Base-by-base conservation (phyloP, 2,113 vertebrate species). In the Dasyurus viverrinus region DNA sequence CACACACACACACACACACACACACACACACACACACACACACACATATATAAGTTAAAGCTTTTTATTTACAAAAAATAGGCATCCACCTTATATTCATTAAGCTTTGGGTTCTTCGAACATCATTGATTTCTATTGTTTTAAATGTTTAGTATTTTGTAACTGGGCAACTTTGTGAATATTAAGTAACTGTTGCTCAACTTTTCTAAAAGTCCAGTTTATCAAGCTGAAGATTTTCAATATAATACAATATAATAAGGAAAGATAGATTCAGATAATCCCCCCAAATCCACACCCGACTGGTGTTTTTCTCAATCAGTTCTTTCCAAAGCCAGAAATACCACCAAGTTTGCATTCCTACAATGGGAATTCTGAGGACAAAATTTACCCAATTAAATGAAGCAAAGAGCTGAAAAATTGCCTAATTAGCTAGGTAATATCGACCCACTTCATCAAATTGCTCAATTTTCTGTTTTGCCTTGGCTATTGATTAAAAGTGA, bases 161-260 rank as follows among this genome's bases (percentile, higher is more conserved):
- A 96, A 54, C 89, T 91, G 94, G 95, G 90, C 5, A 27, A 93
- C 23, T 2, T 0, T 36, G 4, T 42, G 5, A 92, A 60, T 92
- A 94, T 94, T 93, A 53, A 95, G 92, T 47, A 89, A 30, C 48
- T 52, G 54, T 50, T 94, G 50, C 92, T 54, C 89, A 90, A 60
- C 0, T 10, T 24, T 47, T 10, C 22, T 26, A 30, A 93, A 94
- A 84, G 25, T 26, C 52, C 42, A 26, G 11, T 14, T 57, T 92
- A 60, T 52, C 68, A 47, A 90, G 36, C 57, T 48, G 12, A 84
- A 68, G 76, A 93, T 27, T 93, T 93, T 4, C 55, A 93, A 90
- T 84, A 93, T 27, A 55, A 42, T 90, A 22, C 46, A 30, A 19
- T 2, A 7, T 48, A 53, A 8, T 1, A 3, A 94, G 0, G 30